Conservation (phyloP, 2,113 vertebrate genomes). For the Phrynosoma platyrhinos region DNA sequence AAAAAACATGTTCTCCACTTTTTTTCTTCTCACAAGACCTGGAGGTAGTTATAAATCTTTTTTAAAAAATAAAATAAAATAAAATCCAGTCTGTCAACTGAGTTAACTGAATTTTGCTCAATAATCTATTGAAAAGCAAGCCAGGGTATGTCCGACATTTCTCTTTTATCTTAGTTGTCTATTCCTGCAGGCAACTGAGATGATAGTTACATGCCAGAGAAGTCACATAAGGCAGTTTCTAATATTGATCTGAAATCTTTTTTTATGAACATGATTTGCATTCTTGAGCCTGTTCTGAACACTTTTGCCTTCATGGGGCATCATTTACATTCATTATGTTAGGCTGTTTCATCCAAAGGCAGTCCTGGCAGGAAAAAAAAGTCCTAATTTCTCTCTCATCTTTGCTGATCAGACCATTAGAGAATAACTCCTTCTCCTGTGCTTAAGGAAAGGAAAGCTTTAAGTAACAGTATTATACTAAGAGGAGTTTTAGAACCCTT, state of each 20-base stretch:
- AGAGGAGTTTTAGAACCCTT: slow-evolving; percentile 14
- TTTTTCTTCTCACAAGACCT: slow-evolving; percentile 41
- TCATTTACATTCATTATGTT: slow-evolving; percentile 70
- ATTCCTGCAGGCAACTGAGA: slow-evolving; percentile 63
- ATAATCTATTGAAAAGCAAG: slow-evolving; percentile 51
- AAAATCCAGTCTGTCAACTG: slow-evolving; percentile 20
- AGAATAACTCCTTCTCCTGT: slow-evolving; percentile 67
- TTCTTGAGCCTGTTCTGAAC: slow-evolving; percentile 62
- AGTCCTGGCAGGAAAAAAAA: slow-evolving; percentile 48
- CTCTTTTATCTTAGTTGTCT: slow-evolving; percentile 48
- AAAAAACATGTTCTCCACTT: slow-evolving; percentile 20
- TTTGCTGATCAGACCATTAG: slow-evolving; percentile 67
- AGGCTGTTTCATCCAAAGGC: slow-evolving; percentile 69
- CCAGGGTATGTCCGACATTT: slow-evolving; percentile 44
- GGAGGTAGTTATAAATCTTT: background rate
- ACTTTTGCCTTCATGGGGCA: slow-evolving; percentile 55
- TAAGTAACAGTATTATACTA: slow-evolving; percentile 55
- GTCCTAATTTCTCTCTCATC: slow-evolving; percentile 59
- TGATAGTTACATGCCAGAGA: slow-evolving; percentile 65
- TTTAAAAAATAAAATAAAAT: no score
- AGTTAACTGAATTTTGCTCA: slow-evolving; percentile 54
- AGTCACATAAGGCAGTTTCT: slow-evolving; percentile 72
- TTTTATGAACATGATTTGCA: slow-evolving; percentile 71
- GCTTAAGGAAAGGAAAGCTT: slow-evolving; percentile 64
- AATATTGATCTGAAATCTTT: slow-evolving; percentile 72